phyloP scores from a whole-genome alignment of 2,888 invertebrate genomes.

The Yponomeuta plumbellus region DNA sequence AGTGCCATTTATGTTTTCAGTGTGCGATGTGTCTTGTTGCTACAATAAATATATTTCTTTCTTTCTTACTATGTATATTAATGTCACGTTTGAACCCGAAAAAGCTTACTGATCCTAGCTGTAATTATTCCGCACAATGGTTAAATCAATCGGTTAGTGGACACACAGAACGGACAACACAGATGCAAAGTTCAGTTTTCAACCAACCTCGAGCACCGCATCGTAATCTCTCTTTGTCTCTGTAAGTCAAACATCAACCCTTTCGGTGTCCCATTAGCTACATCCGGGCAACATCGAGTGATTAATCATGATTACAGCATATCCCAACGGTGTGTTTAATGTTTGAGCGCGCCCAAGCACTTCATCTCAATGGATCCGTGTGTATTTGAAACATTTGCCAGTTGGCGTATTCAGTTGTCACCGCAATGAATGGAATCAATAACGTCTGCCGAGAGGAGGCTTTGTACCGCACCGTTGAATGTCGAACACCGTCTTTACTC shows the following conservation, averaged over 20 bases:
- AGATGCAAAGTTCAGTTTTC: neutral
- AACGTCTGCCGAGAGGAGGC: slow-evolving; percentile 32
- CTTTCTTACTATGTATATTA: too few relatives aligned
- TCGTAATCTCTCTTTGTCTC: neutral
- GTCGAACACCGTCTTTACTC: neutral
- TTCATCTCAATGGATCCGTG: slow-evolving; percentile 18
- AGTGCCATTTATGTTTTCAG: too few relatives aligned
- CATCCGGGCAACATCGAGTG: neutral
- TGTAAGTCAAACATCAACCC: neutral
- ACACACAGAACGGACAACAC: too few relatives aligned
- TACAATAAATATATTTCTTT: too few relatives aligned
- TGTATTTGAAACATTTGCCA: slow-evolving; percentile 36
- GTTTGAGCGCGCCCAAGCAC: slow-evolving; percentile 1
- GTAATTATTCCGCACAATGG: too few relatives aligned
- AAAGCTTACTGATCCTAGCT: too few relatives aligned
- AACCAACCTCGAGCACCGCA: neutral
- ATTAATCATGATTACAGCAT: neutral
- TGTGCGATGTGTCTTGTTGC: too few relatives aligned
- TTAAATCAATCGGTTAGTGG: too few relatives aligned
- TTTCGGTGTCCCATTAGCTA: neutral
- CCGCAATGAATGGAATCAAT: slow-evolving; percentile 37
- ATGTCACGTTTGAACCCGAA: too few relatives aligned
- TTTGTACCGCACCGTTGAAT: slow-evolving; percentile 29
- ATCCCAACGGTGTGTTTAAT: neutral
- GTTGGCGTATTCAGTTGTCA: slow-evolving; percentile 31